phyloP scores from a whole-genome alignment of 2,888 invertebrate genomes.

The Pomacea canaliculata region DNA sequence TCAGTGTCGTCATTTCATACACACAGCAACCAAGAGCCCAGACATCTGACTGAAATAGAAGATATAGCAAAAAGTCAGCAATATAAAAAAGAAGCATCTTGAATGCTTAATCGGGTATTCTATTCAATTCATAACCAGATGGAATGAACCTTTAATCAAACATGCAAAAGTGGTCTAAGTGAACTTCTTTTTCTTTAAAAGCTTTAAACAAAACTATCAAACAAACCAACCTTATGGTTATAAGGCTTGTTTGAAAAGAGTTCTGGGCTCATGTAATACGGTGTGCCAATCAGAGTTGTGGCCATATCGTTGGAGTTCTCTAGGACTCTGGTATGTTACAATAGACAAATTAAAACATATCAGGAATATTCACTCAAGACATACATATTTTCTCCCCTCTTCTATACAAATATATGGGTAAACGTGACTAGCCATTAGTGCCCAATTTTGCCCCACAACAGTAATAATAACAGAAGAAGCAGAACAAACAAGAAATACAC shows the following conservation, averaged over 20 bases:
- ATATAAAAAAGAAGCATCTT: neutral
- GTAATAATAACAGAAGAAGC: no score
- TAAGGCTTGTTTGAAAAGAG: slow-evolving; percentile 71
- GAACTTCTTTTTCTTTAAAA: no score
- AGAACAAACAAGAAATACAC: no score
- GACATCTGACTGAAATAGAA: slow-evolving; percentile 68
- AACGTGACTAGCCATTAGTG: neutral
- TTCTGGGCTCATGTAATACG: slow-evolving; percentile 72
- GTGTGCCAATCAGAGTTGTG: slow-evolving; percentile 71
- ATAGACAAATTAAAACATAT: no score
- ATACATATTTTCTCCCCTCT: neutral
- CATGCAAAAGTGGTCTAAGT: no score
- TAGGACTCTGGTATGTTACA: slow-evolving; percentile 61
- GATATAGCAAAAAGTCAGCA: neutral
- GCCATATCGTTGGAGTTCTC: slow-evolving; percentile 70
- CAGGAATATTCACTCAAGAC: neutral
- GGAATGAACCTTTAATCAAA: no score
- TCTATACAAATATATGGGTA: no score
- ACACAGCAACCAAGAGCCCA: slow-evolving; percentile 72
- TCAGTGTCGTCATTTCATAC: slow-evolving; percentile 71
- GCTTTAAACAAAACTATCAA: no score
- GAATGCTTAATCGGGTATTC: no score
- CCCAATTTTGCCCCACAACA: neutral
- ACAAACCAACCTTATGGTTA: slow-evolving; percentile 68
- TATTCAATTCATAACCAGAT: no score